Evolutionary conservation across 2,113 vertebrate species (phyloP).

Genomic region (Panthera tigris): DNA sequence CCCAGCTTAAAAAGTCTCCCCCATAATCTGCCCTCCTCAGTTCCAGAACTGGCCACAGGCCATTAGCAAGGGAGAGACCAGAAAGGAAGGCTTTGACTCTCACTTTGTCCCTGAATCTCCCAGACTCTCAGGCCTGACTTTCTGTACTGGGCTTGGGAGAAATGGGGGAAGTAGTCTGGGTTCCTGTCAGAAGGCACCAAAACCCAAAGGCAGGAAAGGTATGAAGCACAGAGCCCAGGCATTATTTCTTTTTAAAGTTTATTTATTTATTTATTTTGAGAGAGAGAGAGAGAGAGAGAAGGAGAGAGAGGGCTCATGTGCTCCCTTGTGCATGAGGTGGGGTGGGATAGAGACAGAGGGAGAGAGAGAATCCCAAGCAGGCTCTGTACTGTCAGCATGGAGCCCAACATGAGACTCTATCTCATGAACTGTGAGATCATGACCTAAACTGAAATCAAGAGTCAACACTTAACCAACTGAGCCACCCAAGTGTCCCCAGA

Average conservation of each 20-base stretch:
- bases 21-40: background rate
- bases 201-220: background rate
- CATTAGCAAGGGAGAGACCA: background rate
- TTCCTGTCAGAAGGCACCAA: background rate
- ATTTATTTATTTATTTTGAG: too few relatives aligned
- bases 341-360: too few relatives aligned
- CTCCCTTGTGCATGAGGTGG: too few relatives aligned
- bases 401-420: too few relatives aligned
- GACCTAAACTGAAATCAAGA: too few relatives aligned
- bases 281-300: too few relatives aligned
- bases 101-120: background rate
- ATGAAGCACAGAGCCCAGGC: background rate
- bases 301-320: too few relatives aligned
- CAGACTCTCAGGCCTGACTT: background rate
- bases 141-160: background rate
- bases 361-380: too few relatives aligned
- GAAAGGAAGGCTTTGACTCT: background rate
- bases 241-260: too few relatives aligned
- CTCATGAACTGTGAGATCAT: too few relatives aligned
- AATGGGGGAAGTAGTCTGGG: background rate
- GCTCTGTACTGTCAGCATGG: too few relatives aligned
- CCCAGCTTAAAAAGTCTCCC: background rate
- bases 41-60: background rate
- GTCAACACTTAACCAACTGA: too few relatives aligned
- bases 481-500: background rate